Conservation (phyloP, 2,113 vertebrate genomes). For the Pelecanus crispus region DNA sequence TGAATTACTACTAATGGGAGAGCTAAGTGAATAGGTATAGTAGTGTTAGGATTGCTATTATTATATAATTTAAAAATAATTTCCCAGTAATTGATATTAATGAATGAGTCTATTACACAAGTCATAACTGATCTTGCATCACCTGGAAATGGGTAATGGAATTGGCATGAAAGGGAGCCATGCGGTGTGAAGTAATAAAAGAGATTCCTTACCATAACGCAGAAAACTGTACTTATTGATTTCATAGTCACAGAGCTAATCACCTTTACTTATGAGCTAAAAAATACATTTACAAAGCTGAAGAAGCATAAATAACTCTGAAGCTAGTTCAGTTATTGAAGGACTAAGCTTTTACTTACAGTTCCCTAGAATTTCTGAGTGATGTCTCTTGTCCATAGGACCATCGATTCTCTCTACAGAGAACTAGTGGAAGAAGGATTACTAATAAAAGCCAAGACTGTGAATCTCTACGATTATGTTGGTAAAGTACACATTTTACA, state of each 20-base stretch:
- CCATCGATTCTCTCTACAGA: constrained; percentile 79
- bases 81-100: constrained; percentile 36
- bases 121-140: constrained; percentile 28
- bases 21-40: constrained; percentile 7
- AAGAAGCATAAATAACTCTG: neutral
- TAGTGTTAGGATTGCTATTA: neutral
- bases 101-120: constrained; percentile 8
- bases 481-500: constrained; percentile 67
- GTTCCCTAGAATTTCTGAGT: neutral
- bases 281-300: neutral
- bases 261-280: neutral
- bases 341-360: neutral
- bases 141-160: neutral
- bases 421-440: constrained; percentile 79
- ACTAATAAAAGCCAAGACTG: constrained; percentile 70
- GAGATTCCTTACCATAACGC: neutral
- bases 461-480: constrained; percentile 78
- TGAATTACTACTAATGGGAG: constrained; percentile 20
- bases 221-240: neutral
- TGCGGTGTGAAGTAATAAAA: neutral
- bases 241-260: neutral
- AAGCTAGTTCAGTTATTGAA: neutral
- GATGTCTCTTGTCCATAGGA: constrained; percentile 61
- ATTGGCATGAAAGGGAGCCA: neutral
- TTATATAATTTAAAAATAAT: constrained; percentile 42